A percentile compares a stretch with the other conserved stretches of the same genome.
These are phyloP conservation scores for Embiotoca jacksoni DNA, from an alignment of 2,113 vertebrate species.

Conservation along the genomic window DNA sequence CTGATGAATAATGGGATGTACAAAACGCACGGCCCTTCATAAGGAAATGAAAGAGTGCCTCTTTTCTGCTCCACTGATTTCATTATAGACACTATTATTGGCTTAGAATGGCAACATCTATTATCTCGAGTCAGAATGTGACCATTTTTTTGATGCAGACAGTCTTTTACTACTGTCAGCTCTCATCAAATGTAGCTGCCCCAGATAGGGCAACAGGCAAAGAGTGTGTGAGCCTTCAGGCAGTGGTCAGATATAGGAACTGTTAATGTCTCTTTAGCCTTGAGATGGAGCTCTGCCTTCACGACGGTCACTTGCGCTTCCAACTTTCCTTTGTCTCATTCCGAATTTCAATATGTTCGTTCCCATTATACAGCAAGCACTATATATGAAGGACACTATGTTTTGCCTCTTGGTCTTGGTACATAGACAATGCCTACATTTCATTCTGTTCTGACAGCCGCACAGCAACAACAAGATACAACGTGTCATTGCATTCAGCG, in stretches of 20 bases:
- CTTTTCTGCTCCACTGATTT: slow-evolving; percentile 86
- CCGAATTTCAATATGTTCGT: not conserved
- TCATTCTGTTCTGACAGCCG: slow-evolving; percentile 31
- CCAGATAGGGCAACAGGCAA: slow-evolving; percentile 69
- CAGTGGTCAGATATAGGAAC: slow-evolving; percentile 61
- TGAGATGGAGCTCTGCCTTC: slow-evolving; percentile 51
- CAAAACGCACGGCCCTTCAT: slow-evolving; percentile 75
- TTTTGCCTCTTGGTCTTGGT: not conserved
- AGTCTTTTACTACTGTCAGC: slow-evolving; percentile 79
- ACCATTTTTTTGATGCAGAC: slow-evolving; percentile 72
- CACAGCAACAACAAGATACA: slow-evolving; percentile 33
- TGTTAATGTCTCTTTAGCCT: slow-evolving; percentile 44
- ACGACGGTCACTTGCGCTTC: not conserved
- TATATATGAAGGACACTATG: not conserved
- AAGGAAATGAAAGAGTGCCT: slow-evolving; percentile 87
- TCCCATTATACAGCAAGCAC: not conserved
- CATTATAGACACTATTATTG: slow-evolving; percentile 88
- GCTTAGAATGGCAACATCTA: slow-evolving; percentile 85
- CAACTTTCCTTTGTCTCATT: slow-evolving; percentile 23
- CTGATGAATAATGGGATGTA: slow-evolving; percentile 83
- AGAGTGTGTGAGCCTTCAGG: slow-evolving; percentile 58
- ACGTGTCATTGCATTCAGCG: slow-evolving; percentile 33
- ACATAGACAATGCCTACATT: not conserved
- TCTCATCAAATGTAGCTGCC: slow-evolving; percentile 78
- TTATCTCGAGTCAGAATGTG: slow-evolving; percentile 82